Conservation (phyloP, 2,797 vertebrate species). For the Champsocephalus esox region DNA sequence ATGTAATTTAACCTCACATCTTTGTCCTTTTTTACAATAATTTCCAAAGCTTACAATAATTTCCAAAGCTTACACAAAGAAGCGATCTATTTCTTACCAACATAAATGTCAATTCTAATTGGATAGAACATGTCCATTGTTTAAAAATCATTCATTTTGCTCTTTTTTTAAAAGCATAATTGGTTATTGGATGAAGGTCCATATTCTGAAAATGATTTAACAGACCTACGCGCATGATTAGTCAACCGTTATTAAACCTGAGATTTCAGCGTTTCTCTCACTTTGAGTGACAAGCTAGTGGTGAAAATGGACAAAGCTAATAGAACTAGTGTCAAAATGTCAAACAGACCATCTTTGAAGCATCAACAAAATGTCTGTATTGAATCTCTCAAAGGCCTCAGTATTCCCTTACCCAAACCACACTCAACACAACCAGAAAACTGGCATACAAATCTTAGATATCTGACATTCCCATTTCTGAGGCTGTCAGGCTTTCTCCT, state of each 20-base stretch:
- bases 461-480: constrained; percentile 76
- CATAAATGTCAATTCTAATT: constrained; percentile 9
- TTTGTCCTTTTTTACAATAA: not conserved
- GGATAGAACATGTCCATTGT: not conserved
- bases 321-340: constrained; percentile 88
- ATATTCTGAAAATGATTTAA: constrained; percentile 38
- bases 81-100: not conserved
- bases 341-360: constrained; percentile 80
- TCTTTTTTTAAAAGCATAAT: constrained; percentile 1
- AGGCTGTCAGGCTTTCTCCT: constrained; percentile 73
- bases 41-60: not conserved
- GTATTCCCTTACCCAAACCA: constrained; percentile 80
- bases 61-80: not conserved
- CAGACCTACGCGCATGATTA: constrained; percentile 43
- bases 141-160: not conserved
- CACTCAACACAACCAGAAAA: constrained; percentile 78
- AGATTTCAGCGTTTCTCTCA: constrained; percentile 34
- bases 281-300: constrained; percentile 84
- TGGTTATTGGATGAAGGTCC: constrained; percentile 33
- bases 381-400: constrained; percentile 78
- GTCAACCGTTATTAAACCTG: constrained; percentile 30
- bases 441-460: constrained; percentile 67
- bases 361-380: constrained; percentile 80
- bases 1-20: not conserved
- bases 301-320: constrained; percentile 83